Conservation (phyloP, 2,113 vertebrate genomes). For the Vimba vimba region DNA sequence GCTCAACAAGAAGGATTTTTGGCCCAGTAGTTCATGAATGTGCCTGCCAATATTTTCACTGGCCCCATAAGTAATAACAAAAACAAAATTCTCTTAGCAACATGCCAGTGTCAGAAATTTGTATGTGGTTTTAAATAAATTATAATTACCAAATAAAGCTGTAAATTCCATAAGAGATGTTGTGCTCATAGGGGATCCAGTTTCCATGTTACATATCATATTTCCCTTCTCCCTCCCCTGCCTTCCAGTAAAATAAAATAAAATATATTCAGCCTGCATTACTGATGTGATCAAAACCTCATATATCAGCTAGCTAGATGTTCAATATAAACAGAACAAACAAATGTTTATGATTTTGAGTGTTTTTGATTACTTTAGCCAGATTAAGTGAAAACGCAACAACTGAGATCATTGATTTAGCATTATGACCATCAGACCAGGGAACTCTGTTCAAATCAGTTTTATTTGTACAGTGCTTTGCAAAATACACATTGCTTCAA, state of each 20-base stretch:
- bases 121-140: neutral
- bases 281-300: neutral
- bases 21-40: neutral
- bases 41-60: neutral
- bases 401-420: neutral
- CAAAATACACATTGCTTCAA: too few species aligned
- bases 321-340: neutral
- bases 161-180: neutral
- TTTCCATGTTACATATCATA: neutral
- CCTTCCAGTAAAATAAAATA: neutral
- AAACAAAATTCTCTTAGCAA: neutral
- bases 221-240: neutral
- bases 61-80: neutral
- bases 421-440: neutral
- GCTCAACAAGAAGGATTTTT: conserved; percentile 3
- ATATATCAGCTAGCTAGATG: neutral
- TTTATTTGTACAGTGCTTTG: too few species aligned
- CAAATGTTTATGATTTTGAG: neutral
- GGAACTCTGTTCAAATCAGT: too few species aligned
- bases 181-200: neutral
- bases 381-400: neutral
- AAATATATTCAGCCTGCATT: neutral
- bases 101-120: neutral
- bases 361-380: neutral
- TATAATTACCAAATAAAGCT: neutral